Conservation (phyloP, 2,888 invertebrate genomes). For the Aphidius colemani region DNA sequence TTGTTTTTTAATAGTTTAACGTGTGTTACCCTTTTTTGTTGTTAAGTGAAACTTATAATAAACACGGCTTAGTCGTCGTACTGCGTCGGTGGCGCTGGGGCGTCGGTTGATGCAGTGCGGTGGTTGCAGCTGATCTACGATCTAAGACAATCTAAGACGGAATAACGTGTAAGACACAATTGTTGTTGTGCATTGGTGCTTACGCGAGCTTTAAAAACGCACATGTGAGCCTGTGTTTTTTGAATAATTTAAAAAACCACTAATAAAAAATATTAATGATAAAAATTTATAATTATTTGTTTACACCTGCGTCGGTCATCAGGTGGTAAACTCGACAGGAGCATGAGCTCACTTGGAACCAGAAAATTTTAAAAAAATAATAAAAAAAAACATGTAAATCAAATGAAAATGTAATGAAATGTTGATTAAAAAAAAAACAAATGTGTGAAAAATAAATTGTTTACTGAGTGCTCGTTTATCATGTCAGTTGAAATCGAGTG, state of each 20-base stretch:
- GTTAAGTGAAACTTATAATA: constrained; percentile 48
- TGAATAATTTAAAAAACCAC: constrained; percentile 28
- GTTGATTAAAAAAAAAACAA: constrained; percentile 8
- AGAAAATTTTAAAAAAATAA: constrained; percentile 10
- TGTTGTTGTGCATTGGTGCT: constrained; percentile 8
- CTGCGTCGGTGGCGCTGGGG: constrained; percentile 57
- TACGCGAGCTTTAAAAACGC: constrained; percentile 31
- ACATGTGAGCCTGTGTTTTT: constrained; percentile 44
- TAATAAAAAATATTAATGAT: too few relatives aligned
- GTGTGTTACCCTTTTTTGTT: constrained; percentile 47
- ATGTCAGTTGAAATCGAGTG: constrained; percentile 36
- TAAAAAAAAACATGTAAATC: constrained; percentile 16
- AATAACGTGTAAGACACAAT: constrained; percentile 43
- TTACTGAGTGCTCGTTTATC: constrained; percentile 11
- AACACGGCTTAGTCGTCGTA: constrained; percentile 58
- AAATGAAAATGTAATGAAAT: constrained; percentile 32
- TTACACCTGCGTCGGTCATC: too few relatives aligned
- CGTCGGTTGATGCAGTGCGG: constrained; percentile 59
- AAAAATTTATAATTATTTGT: too few relatives aligned
- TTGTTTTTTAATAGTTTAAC: constrained; percentile 32
- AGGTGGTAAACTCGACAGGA: too few relatives aligned
- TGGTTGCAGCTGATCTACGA: constrained; percentile 54
- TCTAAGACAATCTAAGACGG: constrained; percentile 27
- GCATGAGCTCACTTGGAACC: background rate
- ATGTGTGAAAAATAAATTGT: too few relatives aligned